Conservation (phyloP, 1,140 invertebrate species). For the Sitophilus oryzae region DNA sequence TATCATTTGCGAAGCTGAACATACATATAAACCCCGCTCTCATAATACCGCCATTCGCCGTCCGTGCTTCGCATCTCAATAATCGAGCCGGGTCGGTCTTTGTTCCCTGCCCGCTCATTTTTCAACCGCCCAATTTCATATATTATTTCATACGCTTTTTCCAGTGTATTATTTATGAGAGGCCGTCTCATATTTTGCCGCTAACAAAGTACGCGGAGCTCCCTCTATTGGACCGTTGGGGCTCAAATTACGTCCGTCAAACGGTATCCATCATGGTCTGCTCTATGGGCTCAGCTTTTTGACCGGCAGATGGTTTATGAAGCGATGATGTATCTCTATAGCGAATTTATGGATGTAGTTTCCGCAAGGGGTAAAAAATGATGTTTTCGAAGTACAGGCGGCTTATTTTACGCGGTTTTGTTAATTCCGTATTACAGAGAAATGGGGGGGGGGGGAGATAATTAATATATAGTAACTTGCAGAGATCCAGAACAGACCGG, state of each 20-base stretch:
- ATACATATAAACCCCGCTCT: not conserved
- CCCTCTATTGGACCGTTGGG: not conserved
- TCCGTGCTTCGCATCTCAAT: not conserved
- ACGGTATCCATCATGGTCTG: not conserved
- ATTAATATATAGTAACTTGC: too few relatives aligned
- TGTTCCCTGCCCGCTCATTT: not conserved
- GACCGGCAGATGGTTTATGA: too few relatives aligned
- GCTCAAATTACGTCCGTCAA: not conserved
- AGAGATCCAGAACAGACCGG: too few relatives aligned
- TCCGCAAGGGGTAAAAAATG: too few relatives aligned
- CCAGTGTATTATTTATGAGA: not conserved
- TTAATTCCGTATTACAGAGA: too few relatives aligned
- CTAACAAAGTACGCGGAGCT: not conserved
- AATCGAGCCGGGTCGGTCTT: not conserved
- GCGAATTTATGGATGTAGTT: too few relatives aligned
- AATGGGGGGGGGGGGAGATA: too few relatives aligned
- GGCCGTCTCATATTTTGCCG: not conserved
- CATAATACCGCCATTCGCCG: not conserved
- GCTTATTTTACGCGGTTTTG: too few relatives aligned
- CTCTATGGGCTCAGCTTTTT: not conserved
- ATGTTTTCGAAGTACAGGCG: too few relatives aligned
- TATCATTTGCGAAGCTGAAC: not conserved
- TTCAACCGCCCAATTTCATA: not conserved
- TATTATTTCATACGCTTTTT: not conserved
- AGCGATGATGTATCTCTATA: too few relatives aligned